These are phyloP conservation scores for Phalacrocorax carbo DNA, from an alignment of 2,113 vertebrate genomes.

Conservation along the genomic window DNA sequence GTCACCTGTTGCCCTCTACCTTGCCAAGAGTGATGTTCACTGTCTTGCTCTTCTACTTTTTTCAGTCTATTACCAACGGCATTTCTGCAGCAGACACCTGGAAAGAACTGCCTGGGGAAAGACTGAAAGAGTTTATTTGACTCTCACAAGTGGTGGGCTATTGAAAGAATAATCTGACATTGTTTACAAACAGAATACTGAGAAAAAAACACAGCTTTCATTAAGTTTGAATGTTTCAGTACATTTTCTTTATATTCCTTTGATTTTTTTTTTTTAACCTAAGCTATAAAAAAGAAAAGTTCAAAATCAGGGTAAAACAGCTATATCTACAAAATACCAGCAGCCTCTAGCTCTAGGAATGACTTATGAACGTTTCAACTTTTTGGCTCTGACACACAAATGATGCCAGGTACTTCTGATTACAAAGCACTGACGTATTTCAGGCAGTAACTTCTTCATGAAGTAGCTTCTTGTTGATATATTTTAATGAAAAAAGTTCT, in stretches of 20 bases:
- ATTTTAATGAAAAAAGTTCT: neutral
- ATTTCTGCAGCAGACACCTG: neutral
- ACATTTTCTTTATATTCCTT: neutral
- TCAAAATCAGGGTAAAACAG: neutral
- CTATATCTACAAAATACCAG: neutral
- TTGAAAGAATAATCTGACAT: neutral
- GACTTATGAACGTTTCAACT: neutral
- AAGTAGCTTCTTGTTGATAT: neutral
- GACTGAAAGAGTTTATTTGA: neutral
- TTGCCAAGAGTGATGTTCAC: neutral
- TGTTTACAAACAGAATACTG: neutral
- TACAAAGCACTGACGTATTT: neutral
- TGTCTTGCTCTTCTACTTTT: neutral
- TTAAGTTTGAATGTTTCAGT: neutral
- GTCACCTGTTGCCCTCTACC: fast-evolving
- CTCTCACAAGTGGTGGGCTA: neutral
- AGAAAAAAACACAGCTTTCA: neutral
- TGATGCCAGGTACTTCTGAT: neutral
- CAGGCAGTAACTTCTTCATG: neutral
- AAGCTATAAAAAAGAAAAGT: neutral
- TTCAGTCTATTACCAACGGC: fast-evolving
- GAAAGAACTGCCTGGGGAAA: neutral
- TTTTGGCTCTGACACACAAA: neutral
- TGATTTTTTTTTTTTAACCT: neutral
- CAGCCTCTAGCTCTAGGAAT: neutral